phyloP scores from a whole-genome alignment of 2,113 vertebrate genomes.

The Bettongia penicillata region DNA sequence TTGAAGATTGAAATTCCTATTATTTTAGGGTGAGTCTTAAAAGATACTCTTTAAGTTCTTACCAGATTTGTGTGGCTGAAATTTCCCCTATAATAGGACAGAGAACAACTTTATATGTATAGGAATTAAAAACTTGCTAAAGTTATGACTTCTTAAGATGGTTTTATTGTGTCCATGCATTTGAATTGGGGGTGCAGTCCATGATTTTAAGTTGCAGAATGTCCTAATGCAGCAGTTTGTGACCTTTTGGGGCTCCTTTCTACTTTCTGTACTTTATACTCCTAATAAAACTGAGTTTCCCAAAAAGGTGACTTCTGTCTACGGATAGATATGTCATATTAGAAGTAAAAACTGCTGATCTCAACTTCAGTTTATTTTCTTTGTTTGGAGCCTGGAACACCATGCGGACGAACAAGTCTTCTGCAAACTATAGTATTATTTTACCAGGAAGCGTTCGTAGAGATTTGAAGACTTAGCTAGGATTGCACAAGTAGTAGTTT shows the following conservation, averaged over 20 bases:
- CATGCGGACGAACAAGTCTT: background rate
- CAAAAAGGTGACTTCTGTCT: background rate
- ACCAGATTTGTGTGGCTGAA: conserved; percentile 14
- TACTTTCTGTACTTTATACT: background rate
- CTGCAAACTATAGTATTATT: background rate
- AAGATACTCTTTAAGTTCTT: background rate
- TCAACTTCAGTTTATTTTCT: background rate
- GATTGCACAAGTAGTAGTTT: background rate
- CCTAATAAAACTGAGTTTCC: background rate
- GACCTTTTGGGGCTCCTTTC: background rate
- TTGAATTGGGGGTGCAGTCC: background rate
- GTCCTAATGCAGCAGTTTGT: background rate
- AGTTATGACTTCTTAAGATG: background rate
- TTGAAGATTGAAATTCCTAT: conserved; percentile 40
- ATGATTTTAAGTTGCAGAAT: background rate
- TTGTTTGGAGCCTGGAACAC: background rate
- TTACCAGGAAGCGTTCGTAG: background rate
- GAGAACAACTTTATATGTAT: background rate
- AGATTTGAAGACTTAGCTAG: background rate
- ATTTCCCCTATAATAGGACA: conserved; percentile 13
- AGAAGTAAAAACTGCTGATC: background rate
- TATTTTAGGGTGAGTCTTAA: conserved; percentile 26
- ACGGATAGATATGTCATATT: background rate
- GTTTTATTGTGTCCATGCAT: background rate
- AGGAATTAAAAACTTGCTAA: background rate